Conservation (phyloP, 2,888 invertebrate genomes). For the Steinernema scapterisci region DNA sequence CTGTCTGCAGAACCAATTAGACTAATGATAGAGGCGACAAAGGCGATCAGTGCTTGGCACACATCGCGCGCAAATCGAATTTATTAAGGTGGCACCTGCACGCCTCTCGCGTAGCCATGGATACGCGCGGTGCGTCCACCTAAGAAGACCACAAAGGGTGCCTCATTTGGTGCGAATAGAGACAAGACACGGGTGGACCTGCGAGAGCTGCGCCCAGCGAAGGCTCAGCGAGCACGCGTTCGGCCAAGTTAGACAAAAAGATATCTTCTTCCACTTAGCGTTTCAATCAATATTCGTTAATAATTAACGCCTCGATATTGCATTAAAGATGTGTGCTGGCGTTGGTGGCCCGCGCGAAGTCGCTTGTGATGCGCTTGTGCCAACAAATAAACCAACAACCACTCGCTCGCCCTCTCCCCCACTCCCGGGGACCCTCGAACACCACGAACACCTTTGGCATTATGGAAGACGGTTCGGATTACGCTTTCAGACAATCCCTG, state of each 20-base stretch:
- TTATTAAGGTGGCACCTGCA: background rate
- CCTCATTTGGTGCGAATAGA: background rate
- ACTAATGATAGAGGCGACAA: slow-evolving; percentile 10
- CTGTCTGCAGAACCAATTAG: background rate
- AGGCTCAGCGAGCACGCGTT: no score
- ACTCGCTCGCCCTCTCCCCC: no score
- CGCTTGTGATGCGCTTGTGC: no score
- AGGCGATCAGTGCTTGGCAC: background rate
- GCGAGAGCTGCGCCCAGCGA: no score
- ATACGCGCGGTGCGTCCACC: background rate
- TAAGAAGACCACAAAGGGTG: background rate
- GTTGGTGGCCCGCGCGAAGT: no score
- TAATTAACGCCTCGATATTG: slow-evolving; percentile 28
- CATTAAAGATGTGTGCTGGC: background rate
- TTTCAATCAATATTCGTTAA: slow-evolving; percentile 29
- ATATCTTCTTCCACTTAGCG: slow-evolving; percentile 32
- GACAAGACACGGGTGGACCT: background rate
- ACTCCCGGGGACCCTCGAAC: no score
- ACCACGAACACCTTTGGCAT: no score
- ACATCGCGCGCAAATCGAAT: background rate
- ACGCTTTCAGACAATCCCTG: no score
- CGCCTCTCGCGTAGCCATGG: slow-evolving; percentile 16
- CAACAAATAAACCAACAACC: no score
- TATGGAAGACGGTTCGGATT: no score
- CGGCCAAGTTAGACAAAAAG: slow-evolving; percentile 24